Conservation (phyloP, 2,113 vertebrate species). For the Apaloderma vittatum region DNA sequence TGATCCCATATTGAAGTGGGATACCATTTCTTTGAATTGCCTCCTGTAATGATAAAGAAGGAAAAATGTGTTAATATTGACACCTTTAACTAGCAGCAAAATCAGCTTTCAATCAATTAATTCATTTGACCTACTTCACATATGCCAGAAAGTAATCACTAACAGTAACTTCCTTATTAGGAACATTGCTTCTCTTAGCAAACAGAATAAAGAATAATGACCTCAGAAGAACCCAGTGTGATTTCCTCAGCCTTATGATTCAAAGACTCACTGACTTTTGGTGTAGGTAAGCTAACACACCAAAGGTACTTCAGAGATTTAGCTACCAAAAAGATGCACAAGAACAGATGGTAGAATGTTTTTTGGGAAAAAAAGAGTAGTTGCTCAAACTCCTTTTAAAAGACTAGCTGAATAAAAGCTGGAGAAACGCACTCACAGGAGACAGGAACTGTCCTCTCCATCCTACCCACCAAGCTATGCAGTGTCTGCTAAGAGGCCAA, state of each 20-base stretch:
- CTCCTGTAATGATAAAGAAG: slow-evolving; percentile 79
- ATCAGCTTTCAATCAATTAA: not conserved
- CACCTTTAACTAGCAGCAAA: not conserved
- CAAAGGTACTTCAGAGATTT: not conserved
- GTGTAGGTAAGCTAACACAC: fast-evolving
- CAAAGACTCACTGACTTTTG: not conserved
- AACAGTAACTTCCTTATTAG: not conserved
- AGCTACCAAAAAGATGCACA: not conserved
- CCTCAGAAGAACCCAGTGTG: not conserved
- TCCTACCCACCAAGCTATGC: not conserved
- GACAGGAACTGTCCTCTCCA: not conserved
- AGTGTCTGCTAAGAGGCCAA: not conserved
- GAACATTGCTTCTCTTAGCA: not conserved
- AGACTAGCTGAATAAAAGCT: not conserved
- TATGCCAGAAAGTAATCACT: not conserved
- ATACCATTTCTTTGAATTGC: slow-evolving; percentile 91
- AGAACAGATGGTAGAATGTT: not conserved
- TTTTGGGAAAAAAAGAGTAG: not conserved
- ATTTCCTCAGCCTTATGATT: not conserved
- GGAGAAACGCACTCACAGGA: not conserved
- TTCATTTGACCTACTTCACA: not conserved
- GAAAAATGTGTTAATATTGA: slow-evolving; percentile 40
- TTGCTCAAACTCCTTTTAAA: not conserved
- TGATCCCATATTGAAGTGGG: slow-evolving; percentile 80
- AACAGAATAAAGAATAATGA: not conserved